These are phyloP conservation scores for Rhopalosiphum nymphaeae DNA, from an alignment of 2,888 invertebrate species.

Conservation along the genomic window DNA sequence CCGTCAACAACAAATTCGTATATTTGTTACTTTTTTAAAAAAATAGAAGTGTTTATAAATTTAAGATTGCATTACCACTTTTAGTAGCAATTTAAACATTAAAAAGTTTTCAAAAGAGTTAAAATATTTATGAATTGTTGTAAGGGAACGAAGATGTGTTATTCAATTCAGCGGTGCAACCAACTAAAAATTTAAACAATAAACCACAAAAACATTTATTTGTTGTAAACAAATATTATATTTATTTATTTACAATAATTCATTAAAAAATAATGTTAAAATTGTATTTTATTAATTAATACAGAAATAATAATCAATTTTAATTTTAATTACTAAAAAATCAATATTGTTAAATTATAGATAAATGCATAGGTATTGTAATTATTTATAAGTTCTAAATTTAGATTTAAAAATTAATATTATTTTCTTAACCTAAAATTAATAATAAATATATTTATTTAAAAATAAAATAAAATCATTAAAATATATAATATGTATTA, in stretches of 20 bases:
- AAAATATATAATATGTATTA: no score
- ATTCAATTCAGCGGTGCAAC: neutral
- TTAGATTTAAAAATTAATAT: no score
- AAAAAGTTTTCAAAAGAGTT: neutral
- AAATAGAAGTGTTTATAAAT: neutral
- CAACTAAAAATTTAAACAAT: neutral
- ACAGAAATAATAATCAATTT: neutral
- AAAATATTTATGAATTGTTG: neutral
- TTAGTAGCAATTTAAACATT: neutral
- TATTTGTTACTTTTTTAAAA: neutral
- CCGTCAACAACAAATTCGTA: neutral
- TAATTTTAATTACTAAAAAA: neutral
- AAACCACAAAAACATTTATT: neutral
- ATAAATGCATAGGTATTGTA: neutral
- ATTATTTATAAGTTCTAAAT: neutral
- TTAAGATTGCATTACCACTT: neutral
- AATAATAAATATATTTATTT: neutral
- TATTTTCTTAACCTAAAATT: no score
- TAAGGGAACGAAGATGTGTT: neutral
- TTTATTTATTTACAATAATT: neutral
- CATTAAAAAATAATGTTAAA: neutral
- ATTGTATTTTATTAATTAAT: neutral
- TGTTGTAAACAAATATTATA: neutral
- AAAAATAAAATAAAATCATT: neutral
- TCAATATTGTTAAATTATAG: neutral